These are phyloP conservation scores for Aradus depressus DNA, from an alignment of 2,888 invertebrate genomes.

Conservation along the genomic window DNA sequence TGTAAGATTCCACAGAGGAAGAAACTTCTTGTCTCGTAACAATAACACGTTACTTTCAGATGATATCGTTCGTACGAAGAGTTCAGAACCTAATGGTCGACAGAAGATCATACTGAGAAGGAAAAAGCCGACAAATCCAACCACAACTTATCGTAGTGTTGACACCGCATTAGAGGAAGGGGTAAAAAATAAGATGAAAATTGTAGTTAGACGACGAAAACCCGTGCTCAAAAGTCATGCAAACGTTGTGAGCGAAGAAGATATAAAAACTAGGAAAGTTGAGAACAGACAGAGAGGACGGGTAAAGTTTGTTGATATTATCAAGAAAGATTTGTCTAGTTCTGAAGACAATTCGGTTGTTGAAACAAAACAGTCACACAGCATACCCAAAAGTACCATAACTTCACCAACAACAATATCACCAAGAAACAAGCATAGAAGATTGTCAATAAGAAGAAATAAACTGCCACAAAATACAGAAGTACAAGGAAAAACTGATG, in stretches of 20 bases:
- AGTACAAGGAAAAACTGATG: no score
- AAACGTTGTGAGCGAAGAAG: no score
- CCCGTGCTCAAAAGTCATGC: slow-evolving; percentile 1
- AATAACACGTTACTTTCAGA: slow-evolving; percentile 1
- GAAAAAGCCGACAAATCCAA: slow-evolving; percentile 14
- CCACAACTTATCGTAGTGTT: neutral
- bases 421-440: no score
- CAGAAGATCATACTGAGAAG: slow-evolving; percentile 21
- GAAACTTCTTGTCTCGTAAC: slow-evolving; percentile 7
- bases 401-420: no score
- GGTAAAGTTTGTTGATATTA: neutral
- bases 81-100: neutral
- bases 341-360: no score
- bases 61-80: neutral
- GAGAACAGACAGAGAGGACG: neutral
- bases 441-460: no score
- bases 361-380: no score
- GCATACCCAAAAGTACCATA: no score
- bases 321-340: neutral
- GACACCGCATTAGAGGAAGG: neutral
- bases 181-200: slow-evolving; percentile 1
- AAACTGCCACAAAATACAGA: no score
- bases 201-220: slow-evolving; percentile 17
- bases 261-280: neutral
- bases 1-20: slow-evolving; percentile 11